Percentiles rank a stretch among this genome's conserved stretches.
phyloP scores from a whole-genome alignment of 2,888 invertebrate species.

The Osedax fenrisi region DNA sequence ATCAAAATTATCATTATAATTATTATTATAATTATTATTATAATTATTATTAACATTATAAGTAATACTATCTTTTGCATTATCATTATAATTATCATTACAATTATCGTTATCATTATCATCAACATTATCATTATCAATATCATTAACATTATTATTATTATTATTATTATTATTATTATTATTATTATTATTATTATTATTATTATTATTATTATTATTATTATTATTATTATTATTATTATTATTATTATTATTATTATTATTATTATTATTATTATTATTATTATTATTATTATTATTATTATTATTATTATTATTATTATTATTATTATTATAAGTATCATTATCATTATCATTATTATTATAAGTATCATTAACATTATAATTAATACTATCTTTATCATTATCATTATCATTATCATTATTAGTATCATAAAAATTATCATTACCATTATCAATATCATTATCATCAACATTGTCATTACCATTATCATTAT shows the following conservation, averaged over 20 bases:
- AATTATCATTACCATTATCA: too few species aligned
- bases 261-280: neutral
- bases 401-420: neutral
- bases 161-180: neutral
- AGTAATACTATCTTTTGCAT: neutral
- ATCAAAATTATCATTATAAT: neutral
- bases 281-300: neutral
- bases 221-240: neutral
- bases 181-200: neutral
- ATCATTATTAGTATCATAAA: neutral
- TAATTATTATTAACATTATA: neutral
- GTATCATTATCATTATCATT: neutral
- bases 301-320: neutral
- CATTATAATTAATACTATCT: neutral
- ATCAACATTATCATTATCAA: neutral
- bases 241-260: neutral
- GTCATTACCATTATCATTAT: too few species aligned
- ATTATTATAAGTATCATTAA: neutral
- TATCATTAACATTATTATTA: neutral
- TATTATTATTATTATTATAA: neutral
- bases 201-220: neutral
- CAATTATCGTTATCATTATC: neutral
- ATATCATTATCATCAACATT: too few species aligned
- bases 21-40: neutral
- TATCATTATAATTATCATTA: neutral